These are phyloP conservation scores for Athrips mouffetella DNA, from an alignment of 2,888 invertebrate species.

Conservation along the genomic window DNA sequence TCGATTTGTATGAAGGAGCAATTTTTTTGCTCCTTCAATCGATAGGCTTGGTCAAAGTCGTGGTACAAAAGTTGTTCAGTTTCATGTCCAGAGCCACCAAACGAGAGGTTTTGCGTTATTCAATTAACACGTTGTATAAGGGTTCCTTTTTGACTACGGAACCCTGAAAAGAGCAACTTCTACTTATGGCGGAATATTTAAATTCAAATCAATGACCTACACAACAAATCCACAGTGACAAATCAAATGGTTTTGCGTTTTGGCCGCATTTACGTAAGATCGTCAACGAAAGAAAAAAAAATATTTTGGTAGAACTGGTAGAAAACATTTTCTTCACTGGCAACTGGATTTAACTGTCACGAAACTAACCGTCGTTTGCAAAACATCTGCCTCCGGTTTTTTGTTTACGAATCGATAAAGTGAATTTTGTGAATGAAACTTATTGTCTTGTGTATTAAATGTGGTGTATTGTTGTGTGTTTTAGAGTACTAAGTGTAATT, in stretches of 20 bases:
- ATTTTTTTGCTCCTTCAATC: no score
- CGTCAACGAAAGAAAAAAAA: background rate
- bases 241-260: background rate
- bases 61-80: no score
- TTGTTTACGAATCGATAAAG: slow-evolving; percentile 50
- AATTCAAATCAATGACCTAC: no score
- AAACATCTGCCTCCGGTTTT: slow-evolving; percentile 57
- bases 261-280: background rate
- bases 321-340: background rate
- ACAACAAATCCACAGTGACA: no score
- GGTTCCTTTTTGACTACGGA: no score
- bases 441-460: background rate
- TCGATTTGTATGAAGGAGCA: no score
- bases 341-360: background rate
- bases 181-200: no score
- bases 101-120: no score
- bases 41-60: no score
- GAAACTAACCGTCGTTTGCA: slow-evolving; percentile 42
- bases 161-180: no score
- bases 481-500: background rate
- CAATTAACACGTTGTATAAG: no score
- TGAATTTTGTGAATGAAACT: slow-evolving; percentile 23
- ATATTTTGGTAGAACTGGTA: slow-evolving; percentile 1
- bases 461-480: background rate
- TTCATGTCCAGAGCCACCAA: no score